phyloP scores from a whole-genome alignment of 2,888 invertebrate genomes.

The Latheticus oryzae region DNA sequence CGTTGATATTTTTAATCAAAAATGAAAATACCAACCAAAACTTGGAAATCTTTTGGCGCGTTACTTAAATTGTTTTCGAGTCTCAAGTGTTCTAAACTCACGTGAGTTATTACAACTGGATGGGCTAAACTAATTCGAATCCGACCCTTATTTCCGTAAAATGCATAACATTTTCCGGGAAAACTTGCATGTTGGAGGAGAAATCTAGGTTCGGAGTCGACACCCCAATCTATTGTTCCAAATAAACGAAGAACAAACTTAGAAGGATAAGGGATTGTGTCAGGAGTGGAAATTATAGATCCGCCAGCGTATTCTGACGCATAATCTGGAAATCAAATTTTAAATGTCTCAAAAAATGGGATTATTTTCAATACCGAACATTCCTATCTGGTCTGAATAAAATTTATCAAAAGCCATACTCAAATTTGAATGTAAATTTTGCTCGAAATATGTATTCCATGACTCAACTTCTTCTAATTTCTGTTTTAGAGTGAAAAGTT shows the following conservation, averaged over 20 bases:
- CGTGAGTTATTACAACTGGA: slow-evolving; percentile 65
- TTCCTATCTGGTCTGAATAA: slow-evolving; percentile 56
- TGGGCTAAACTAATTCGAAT: slow-evolving; percentile 68
- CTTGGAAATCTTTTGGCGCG: slow-evolving; percentile 69
- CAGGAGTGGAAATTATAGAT: slow-evolving; percentile 67
- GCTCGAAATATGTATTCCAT: slow-evolving; percentile 4
- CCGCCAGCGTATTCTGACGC: slow-evolving; percentile 72
- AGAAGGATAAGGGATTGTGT: slow-evolving; percentile 60
- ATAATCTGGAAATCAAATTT: slow-evolving; percentile 64
- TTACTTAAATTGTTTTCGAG: slow-evolving; percentile 66
- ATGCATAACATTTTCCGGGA: slow-evolving; percentile 74
- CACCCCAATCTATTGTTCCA: slow-evolving; percentile 41
- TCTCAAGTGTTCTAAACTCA: slow-evolving; percentile 69
- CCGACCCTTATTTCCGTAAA: slow-evolving; percentile 67
- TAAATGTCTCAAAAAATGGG: too few species aligned
- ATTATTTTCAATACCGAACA: slow-evolving; percentile 62
- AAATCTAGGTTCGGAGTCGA: slow-evolving; percentile 57
- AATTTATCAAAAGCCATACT: slow-evolving; percentile 5
- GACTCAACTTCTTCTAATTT: slow-evolving; percentile 10
- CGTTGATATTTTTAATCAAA: not conserved
- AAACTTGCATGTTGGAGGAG: slow-evolving; percentile 61
- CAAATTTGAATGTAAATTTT: slow-evolving; percentile 8
- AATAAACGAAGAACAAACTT: slow-evolving; percentile 41
- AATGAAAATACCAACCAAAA: slow-evolving; percentile 55
- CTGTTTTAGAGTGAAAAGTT: slow-evolving; percentile 4